Conservation (phyloP, 2,113 vertebrate species). For the Stictonetta naevosa region DNA sequence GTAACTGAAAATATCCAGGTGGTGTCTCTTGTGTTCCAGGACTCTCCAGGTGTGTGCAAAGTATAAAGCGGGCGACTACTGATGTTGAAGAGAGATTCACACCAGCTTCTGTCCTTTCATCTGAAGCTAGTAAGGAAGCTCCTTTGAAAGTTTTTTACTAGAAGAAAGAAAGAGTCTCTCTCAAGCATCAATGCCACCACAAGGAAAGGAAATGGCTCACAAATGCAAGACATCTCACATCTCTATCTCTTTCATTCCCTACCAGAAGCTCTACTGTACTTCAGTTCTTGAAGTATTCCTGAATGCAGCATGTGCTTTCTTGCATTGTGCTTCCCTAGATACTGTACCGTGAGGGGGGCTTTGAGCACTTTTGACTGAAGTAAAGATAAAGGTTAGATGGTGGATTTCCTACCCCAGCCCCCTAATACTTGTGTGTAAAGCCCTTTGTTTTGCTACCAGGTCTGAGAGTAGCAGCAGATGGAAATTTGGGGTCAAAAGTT, state of each 20-base stretch:
- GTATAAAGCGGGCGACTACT: background rate
- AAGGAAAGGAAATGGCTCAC: conserved; percentile 19
- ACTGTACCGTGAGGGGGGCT: background rate
- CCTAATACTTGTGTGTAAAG: background rate
- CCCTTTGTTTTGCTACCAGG: background rate
- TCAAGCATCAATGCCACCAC: conserved; percentile 27
- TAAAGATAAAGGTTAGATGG: background rate
- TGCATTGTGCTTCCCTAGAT: background rate
- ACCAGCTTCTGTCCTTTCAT: conserved; percentile 28
- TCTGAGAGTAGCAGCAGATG: background rate
- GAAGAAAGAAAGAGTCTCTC: background rate
- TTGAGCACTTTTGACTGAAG: background rate
- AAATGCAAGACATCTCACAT: conserved; percentile 3
- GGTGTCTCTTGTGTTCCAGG: conserved; percentile 37
- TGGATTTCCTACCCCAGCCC: background rate
- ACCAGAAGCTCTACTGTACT: conserved; percentile 8
- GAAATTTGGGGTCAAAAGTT: background rate
- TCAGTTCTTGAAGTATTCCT: background rate
- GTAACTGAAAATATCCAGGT: conserved; percentile 6
- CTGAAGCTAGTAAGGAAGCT: conserved; percentile 27
- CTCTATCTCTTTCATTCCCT: conserved; percentile 50
- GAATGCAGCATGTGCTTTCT: background rate
- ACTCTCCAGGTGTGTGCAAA: conserved; percentile 26
- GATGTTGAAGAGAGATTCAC: background rate
- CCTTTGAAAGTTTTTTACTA: conserved; percentile 7